These are phyloP conservation scores for Leucania comma DNA, from an alignment of 2,888 invertebrate genomes.

Conservation along the genomic window DNA sequence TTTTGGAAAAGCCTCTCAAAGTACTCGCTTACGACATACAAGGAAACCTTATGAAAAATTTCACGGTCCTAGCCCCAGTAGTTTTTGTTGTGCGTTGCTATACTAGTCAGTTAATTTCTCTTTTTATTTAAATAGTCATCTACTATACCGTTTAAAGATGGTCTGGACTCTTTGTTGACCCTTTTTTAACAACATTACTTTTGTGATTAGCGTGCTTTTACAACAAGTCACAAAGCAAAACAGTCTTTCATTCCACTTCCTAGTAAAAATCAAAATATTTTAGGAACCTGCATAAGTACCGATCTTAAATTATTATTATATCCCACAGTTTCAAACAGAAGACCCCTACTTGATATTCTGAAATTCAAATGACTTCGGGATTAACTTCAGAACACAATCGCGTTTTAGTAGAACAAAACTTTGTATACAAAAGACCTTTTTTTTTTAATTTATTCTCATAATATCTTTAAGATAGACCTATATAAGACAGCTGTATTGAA, in stretches of 20 bases:
- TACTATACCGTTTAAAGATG: neutral
- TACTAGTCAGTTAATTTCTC: too few relatives aligned
- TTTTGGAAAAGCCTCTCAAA: too few relatives aligned
- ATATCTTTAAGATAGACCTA: constrained; percentile 56
- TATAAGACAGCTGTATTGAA: constrained; percentile 44
- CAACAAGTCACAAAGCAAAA: neutral
- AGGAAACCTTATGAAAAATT: too few relatives aligned
- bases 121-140: too few relatives aligned
- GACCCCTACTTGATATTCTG: constrained; percentile 83
- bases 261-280: constrained; percentile 17
- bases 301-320: constrained; percentile 67
- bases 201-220: neutral
- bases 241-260: neutral
- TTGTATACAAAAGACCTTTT: constrained; percentile 79
- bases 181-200: neutral
- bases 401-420: constrained; percentile 79
- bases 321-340: constrained; percentile 69
- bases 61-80: too few relatives aligned
- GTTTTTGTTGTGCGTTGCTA: too few relatives aligned
- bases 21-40: too few relatives aligned
- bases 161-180: neutral
- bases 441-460: constrained; percentile 75
- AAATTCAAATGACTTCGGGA: constrained; percentile 86
- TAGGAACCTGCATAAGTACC: constrained; percentile 37
- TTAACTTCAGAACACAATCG: constrained; percentile 83